These are phyloP conservation scores for Rhynchomys soricoides DNA, from an alignment of 2,113 vertebrate species.

Conservation along the genomic window DNA sequence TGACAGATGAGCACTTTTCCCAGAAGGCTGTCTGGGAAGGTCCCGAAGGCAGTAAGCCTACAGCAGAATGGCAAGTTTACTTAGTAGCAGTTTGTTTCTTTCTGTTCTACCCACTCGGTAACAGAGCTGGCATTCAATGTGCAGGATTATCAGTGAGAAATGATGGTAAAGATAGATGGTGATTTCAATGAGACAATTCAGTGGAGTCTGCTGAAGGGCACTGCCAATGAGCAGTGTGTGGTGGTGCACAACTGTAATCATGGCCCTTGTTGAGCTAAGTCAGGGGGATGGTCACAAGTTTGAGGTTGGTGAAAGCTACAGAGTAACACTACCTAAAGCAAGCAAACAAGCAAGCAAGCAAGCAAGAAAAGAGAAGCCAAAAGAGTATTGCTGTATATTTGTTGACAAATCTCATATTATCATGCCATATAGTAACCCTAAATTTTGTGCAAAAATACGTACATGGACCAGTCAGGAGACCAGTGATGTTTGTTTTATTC, in stretches of 20 bases:
- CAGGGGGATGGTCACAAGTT: background rate
- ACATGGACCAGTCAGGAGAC: background rate
- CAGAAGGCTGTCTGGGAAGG: background rate
- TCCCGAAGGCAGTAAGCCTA: background rate
- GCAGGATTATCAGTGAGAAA: background rate
- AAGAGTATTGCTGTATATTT: background rate
- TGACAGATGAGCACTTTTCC: background rate
- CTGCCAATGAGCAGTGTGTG: background rate
- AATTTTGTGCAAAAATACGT: conserved; percentile 1
- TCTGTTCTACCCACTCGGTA: background rate
- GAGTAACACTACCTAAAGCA: background rate
- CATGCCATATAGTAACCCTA: background rate
- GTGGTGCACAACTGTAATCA: too few relatives aligned
- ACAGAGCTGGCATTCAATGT: background rate
- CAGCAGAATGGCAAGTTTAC: background rate
- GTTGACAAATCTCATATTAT: background rate
- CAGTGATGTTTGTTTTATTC: background rate
- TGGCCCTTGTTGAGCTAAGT: too few relatives aligned
- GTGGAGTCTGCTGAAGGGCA: background rate
- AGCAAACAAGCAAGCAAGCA: too few relatives aligned
- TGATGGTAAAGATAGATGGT: background rate
- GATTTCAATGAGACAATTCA: background rate
- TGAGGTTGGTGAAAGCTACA: background rate
- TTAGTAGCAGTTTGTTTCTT: background rate
- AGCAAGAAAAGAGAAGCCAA: background rate